These are phyloP conservation scores for Zingel zingel DNA, from an alignment of 2,113 vertebrate species.

Conservation along the genomic window DNA sequence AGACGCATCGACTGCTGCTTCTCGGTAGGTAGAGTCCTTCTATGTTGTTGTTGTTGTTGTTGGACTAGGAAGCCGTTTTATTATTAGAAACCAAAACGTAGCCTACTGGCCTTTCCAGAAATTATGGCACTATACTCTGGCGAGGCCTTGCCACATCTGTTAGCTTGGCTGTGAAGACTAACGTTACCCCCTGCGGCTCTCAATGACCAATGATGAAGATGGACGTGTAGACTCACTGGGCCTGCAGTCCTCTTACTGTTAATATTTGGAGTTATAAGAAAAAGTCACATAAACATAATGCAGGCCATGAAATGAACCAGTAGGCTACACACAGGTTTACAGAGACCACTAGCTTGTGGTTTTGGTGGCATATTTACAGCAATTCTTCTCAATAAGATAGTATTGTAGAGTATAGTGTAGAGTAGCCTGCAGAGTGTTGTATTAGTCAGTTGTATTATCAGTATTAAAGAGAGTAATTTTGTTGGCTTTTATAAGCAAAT, in stretches of 20 bases:
- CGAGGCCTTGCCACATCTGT: conserved; percentile 73
- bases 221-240: conserved; percentile 23
- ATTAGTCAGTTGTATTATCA: no score
- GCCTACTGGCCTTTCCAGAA: conserved; percentile 51
- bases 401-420: neutral
- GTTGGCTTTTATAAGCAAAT: neutral
- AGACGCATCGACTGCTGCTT: conserved; percentile 94
- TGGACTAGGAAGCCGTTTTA: conserved; percentile 40
- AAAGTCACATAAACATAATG: neutral
- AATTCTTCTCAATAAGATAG: neutral
- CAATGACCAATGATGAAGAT: conserved; percentile 62
- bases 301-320: neutral
- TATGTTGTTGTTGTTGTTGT: conserved; percentile 31
- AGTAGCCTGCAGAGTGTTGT: neutral
- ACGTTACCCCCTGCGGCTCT: conserved; percentile 49
- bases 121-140: conserved; percentile 59
- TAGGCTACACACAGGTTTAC: neutral
- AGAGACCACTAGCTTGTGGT: conserved; percentile 12
- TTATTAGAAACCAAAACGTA: conserved; percentile 61
- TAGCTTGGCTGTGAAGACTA: conserved; percentile 52
- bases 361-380: neutral
- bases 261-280: neutral
- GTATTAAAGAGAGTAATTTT: no score
- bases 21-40: conserved; percentile 87
- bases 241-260: conserved; percentile 26